A percentile compares a stretch with the other conserved stretches of the same genome.
Evolutionary conservation across 2,888 invertebrate species (phyloP).

Genomic region (Nebria salina): DNA sequence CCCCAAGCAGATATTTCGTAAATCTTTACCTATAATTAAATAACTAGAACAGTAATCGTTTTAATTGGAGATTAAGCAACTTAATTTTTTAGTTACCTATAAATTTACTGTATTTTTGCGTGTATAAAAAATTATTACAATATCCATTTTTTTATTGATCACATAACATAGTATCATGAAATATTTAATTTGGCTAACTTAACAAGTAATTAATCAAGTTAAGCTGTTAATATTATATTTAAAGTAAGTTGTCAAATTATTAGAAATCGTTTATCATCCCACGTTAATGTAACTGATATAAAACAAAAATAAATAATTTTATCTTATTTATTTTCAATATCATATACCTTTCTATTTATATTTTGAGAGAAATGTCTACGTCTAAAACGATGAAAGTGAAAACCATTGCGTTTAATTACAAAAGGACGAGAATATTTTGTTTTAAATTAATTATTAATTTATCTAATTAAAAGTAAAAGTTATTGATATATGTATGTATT

Average conservation of each 20-base stretch:
- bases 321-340: neutral
- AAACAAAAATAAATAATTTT: neutral
- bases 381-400: neutral
- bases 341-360: neutral
- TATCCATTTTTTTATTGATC: no score
- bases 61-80: no score
- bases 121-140: no score
- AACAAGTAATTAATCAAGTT: no score
- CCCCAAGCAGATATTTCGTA: no score
- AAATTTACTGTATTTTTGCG: no score
- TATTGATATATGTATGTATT: neutral
- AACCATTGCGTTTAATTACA: neutral
- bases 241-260: neutral
- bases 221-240: no score
- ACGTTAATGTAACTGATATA: neutral
- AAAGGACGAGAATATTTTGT: neutral
- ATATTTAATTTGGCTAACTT: no score
- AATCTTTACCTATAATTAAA: no score
- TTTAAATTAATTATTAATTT: neutral
- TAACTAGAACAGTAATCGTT: no score
- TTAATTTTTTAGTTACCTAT: no score
- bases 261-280: neutral
- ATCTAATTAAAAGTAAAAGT: constrained; percentile 1
- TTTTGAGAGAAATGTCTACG: neutral
- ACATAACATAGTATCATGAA: no score